A percentile compares a stretch with the other conserved stretches of the same genome.
Evolutionary conservation across 2,888 invertebrate species (phyloP).

Genomic region (Aquatica leii): DNA sequence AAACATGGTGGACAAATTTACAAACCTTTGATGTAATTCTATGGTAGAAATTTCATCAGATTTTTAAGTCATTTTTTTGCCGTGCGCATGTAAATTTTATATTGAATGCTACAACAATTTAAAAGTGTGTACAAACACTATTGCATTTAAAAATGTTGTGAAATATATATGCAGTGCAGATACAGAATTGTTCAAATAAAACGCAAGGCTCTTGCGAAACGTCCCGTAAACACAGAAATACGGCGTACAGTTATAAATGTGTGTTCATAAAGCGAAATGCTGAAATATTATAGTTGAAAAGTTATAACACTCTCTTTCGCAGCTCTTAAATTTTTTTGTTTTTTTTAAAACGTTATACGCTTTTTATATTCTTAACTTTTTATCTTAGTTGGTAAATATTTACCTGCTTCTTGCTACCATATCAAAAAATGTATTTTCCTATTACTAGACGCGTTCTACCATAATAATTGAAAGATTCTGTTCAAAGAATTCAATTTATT

Average conservation of each 20-base stretch:
- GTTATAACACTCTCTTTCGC: constrained; percentile 35
- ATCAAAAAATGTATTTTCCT: constrained; percentile 15
- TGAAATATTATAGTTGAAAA: constrained; percentile 37
- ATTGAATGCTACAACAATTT: too few relatives aligned
- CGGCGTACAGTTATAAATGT: constrained; percentile 39
- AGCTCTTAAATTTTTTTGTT: constrained; percentile 33
- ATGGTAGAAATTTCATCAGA: too few relatives aligned
- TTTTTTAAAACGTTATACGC: constrained; percentile 32
- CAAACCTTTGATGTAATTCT: too few relatives aligned
- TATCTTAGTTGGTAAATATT: constrained; percentile 11
- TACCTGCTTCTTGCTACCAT: constrained; percentile 20
- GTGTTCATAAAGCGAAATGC: constrained; percentile 41
- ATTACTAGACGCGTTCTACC: constrained; percentile 12
- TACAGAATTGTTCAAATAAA: constrained; percentile 27
- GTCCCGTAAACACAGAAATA: constrained; percentile 37
- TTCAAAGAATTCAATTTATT: too few relatives aligned
- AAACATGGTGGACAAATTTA: too few relatives aligned
- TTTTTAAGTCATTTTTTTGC: too few relatives aligned
- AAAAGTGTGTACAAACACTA: neutral
- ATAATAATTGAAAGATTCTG: too few relatives aligned
- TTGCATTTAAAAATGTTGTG: constrained; percentile 1
- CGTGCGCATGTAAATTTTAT: too few relatives aligned
- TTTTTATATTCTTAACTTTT: constrained; percentile 24
- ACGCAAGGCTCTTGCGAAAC: constrained; percentile 30
- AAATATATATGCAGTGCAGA: constrained; percentile 34